These are phyloP conservation scores for Rhagonycha fulva DNA, from an alignment of 2,888 invertebrate genomes.

Conservation along the genomic window DNA sequence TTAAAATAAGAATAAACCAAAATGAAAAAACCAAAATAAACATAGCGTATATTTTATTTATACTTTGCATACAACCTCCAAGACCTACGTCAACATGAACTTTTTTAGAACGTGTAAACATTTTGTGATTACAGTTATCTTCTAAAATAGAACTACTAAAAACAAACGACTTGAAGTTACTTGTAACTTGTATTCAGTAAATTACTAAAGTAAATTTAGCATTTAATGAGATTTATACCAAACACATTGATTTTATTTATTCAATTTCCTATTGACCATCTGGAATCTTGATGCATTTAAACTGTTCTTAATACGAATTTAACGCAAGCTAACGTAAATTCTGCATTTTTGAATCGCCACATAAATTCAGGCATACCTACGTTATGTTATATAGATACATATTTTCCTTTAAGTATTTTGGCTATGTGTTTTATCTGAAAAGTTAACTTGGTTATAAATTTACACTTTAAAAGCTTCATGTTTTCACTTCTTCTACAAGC, in stretches of 20 bases:
- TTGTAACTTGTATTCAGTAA: background rate
- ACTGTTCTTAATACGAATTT: background rate
- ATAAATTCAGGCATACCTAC: background rate
- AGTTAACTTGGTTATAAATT: background rate
- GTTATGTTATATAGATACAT: background rate
- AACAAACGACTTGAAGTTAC: background rate
- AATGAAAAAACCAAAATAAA: background rate
- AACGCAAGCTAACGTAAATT: background rate
- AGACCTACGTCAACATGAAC: slow-evolving; percentile 1
- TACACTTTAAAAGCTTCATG: background rate
- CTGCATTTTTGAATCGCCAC: background rate
- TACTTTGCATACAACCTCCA: background rate
- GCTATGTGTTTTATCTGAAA: background rate
- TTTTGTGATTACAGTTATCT: slow-evolving; percentile 1
- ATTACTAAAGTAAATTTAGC: slow-evolving; percentile 1
- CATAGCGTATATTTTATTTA: background rate
- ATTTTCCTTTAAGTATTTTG: background rate
- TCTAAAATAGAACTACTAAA: slow-evolving; percentile 4
- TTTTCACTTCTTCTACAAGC: background rate
- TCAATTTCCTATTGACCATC: background rate
- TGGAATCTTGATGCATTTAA: background rate
- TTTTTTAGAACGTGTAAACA: background rate
- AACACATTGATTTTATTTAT: slow-evolving; percentile 2
- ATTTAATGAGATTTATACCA: slow-evolving; percentile 1
- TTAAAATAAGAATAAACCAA: background rate